These are phyloP conservation scores for Strigops habroptila DNA, from an alignment of 2,113 vertebrate species.

Conservation along the genomic window DNA sequence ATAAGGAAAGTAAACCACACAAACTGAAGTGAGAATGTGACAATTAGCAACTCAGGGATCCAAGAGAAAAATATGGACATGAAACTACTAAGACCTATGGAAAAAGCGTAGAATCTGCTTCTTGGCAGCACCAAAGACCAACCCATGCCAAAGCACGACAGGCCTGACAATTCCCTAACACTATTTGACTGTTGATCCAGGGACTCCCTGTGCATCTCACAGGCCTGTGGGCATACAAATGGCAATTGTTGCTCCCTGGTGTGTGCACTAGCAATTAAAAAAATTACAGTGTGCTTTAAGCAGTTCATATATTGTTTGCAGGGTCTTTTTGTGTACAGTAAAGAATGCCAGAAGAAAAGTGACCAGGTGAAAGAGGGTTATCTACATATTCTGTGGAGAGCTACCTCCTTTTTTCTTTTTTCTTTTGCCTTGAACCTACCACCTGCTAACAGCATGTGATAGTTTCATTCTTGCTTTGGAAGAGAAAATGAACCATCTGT, in stretches of 20 bases:
- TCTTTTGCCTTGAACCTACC: background rate
- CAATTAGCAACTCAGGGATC: background rate
- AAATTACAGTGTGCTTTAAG: background rate
- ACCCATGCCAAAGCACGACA: background rate
- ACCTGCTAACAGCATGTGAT: slow-evolving; percentile 11
- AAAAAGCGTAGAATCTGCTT: background rate
- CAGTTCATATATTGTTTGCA: background rate
- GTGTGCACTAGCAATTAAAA: background rate
- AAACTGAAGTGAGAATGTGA: background rate
- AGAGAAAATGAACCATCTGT: slow-evolving; percentile 36
- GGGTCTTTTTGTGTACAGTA: background rate
- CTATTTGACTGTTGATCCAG: rapidly evolving
- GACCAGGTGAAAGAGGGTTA: background rate
- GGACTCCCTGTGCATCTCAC: rapidly evolving
- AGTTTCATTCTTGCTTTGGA: background rate
- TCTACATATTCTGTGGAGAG: background rate
- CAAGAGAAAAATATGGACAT: background rate
- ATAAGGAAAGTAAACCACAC: background rate
- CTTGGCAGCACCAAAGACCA: background rate
- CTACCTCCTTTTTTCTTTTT: background rate
- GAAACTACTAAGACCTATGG: background rate
- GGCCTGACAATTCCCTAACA: background rate
- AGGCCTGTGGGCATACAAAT: rapidly evolving
- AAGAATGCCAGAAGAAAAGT: background rate
- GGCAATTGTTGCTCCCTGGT: background rate